Conservation (phyloP, 2,888 invertebrate species). For the Andrena camellia region DNA sequence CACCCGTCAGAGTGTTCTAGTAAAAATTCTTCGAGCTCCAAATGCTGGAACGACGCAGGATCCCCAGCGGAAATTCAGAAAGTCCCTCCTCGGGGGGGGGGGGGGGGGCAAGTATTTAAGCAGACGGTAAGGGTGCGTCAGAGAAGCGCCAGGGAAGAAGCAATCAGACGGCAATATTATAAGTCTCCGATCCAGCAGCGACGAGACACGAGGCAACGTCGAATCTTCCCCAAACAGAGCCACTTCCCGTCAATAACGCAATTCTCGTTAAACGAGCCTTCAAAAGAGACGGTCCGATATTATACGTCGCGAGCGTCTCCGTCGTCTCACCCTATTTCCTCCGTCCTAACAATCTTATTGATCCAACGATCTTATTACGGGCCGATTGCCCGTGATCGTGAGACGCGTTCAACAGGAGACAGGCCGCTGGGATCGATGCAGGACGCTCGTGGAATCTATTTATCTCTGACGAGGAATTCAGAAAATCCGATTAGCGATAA, state of each 20-base stretch:
- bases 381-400: conserved; percentile 39
- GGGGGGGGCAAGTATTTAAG: not conserved
- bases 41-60: not conserved
- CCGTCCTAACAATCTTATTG: conserved; percentile 49
- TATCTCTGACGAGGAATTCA: conserved; percentile 61
- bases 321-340: conserved; percentile 27
- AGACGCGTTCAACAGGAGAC: conserved; percentile 28
- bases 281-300: conserved; percentile 42
- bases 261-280: conserved; percentile 52
- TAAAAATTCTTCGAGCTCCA: too few species aligned
- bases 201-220: not conserved
- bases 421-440: conserved; percentile 18
- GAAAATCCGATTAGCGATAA: conserved; percentile 70
- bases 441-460: conserved; percentile 48
- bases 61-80: not conserved
- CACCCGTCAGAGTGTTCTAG: not conserved
- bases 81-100: not conserved
- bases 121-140: not conserved
- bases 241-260: conserved; percentile 51
- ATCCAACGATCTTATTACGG: conserved; percentile 57
- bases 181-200: conserved; percentile 27
- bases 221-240: conserved; percentile 41
- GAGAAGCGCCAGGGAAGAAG: not conserved
- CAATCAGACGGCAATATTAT: conserved; percentile 34
- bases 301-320: conserved; percentile 27